Base-by-base conservation (phyloP, 2,888 invertebrate species). In the Pocota personata region DNA sequence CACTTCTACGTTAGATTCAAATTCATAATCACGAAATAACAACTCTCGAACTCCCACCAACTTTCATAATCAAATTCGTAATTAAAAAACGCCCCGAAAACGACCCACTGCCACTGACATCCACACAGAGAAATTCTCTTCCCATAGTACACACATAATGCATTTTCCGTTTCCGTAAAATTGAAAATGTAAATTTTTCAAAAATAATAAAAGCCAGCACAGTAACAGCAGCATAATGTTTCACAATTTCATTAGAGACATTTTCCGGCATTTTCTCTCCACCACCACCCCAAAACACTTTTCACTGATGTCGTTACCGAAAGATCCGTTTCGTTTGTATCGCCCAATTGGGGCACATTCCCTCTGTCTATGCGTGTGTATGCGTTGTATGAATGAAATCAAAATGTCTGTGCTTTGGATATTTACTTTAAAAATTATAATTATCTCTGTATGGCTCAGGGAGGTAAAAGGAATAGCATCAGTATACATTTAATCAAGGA, bases 341-440 rank as follows among this genome's bases (percentile, higher is more conserved):
- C 50, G 57, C 57, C 75, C 80, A 80, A 80, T 76, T 55, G 84
- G 76, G 75, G 37, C 16, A 43, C 55, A 16, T 73, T 43, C 60
- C n/a, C 1, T 43, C 0, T 27, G 0, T 1, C 10, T 46, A 19
- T 10, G 10, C 58, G 1, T 62, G 16, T 46, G 32, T 55, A 6
- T 62, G 52, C 24, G 37, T 60, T 27, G 48, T n/a, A 30, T n/a
- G 62, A 62, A 62, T 60, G 50, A 73, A 73, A 73, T 73, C 62
- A 46, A 50, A 75, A 80, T 71, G 84, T 30, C 75, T 79, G 69
- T 84, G 50, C 64, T 48, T 79, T 55, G 67, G 52, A 40, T 86
- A 72, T 86, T 86, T 86, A 60, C 72, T 86, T 77, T 77, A 86
- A 86, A 86, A 86, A 86, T 86, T 86, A 86, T 82, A 86, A 86